Base-by-base conservation (phyloP, 2,113 vertebrate genomes). In the Petromus typicus region DNA sequence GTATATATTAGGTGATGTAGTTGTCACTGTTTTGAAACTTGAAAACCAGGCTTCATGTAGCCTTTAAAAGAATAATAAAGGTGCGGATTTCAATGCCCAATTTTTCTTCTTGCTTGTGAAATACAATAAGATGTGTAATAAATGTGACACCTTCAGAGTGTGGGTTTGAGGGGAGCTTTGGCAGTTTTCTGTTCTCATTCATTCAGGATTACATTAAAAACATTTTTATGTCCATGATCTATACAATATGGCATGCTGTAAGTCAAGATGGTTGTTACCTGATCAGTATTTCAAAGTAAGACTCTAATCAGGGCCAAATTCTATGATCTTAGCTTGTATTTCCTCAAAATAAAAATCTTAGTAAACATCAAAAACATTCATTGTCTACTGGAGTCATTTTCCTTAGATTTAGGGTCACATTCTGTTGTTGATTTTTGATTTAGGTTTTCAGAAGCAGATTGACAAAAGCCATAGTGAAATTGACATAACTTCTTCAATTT, bases 291-390 rank as follows among this genome's bases (percentile, higher is more conserved):
- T 32, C 75, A 76, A 69, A 96, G 66, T 81, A 86, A 37, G 43
- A 86, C 27, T 30, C 30, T 91, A 67, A 82, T 23, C 23, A 80
- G 14, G 43, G 43, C 83, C 80, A 94, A 84, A 89, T 73, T 95
- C 48, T 34, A 59, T 86, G 75, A 76, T 87, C 51, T 91, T 93
- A 63, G 22, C 90, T 94, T 94, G 93, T 54, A 91, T 95, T 89
- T 78, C 10, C 63, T 94, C 40, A 95, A 96, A 94, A 71, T 76
- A 91, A n/a, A 90, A 93, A 89, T 56, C 89, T 93, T 89, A 83
- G 23, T 80, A 89, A 90, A 96, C 45, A 32, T 91, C 86, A 6
- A 32, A 81, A 51, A 93, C 40, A 90, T 75, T 81, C 34, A 87
- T 91, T 88, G 63, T 69, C 11, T 82, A 69, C 56, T 37, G 5